Evolutionary conservation across 1,140 invertebrate genomes (phyloP), one percentile per base, ranked within the genome.

Genomic region (Papilio helenus): DNA sequence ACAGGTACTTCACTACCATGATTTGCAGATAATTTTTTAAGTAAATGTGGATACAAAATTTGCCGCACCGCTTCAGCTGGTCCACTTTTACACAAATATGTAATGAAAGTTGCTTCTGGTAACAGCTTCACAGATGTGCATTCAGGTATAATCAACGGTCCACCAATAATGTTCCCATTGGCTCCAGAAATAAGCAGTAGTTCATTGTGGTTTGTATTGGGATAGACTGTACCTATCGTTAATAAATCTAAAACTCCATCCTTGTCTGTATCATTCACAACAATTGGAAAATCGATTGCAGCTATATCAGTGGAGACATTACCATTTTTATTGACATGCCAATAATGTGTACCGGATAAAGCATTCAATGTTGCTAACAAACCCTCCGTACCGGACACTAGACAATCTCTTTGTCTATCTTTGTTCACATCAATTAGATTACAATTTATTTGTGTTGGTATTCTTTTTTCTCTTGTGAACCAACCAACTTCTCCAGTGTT

Each of bases 391-490:
- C 97, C 97, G 34, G 96, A 94, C 7, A 97, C 95, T 77, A 98
- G 95, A 82, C 97, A 98, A 84, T 97, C 97, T 34, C 96, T 95
- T 74, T 95, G 95, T n/a, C 95, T 96, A 87, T 97, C 96, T 55
- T 88, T 93, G 88, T 97, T 96, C 0, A 96, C 95, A 93, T 97
- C 97, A 55, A 97, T 92, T 5, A 97, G 87, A 34, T 95, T 93
- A 85, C 97, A 98, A 87, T 97, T 96, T 20, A 97, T 96, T 80
- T 96, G 95, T 18, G 94, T 95, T 1, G 97, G 97, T 80, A 96
- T 95, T 85, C 95, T 95, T 42, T 95, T 93, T 80, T 96, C 95
- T 85, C 95, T 91, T 34, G 96, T 95, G 82, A 95, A 96, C 96
- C 96, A 97, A 5, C 96, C 96, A 3, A 97, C 95, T 82, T 95